Evolutionary conservation across 1,140 invertebrate species (phyloP).

Genomic region (Drosophila watanabei): DNA sequence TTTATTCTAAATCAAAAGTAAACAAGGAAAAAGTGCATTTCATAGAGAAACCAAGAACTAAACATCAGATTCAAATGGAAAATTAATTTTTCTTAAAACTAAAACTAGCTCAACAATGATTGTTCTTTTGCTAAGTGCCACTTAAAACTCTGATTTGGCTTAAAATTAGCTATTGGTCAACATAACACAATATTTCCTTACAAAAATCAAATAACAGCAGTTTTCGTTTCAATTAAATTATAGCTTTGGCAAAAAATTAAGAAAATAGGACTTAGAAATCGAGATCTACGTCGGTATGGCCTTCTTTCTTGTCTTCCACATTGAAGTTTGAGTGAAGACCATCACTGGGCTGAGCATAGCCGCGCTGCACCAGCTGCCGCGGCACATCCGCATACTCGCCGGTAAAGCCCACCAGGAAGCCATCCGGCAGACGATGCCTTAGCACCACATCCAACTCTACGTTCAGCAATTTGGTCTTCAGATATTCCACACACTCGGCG

Average conservation of each 20-base stretch:
- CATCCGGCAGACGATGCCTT: constrained; percentile 41
- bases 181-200: neutral
- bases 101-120: neutral
- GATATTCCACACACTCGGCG: constrained; percentile 50
- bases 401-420: constrained; percentile 31
- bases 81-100: neutral
- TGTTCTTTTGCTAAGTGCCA: neutral
- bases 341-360: constrained; percentile 29
- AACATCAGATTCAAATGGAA: neutral
- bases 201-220: constrained; percentile 1
- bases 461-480: constrained; percentile 57
- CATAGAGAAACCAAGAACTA: neutral
- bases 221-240: neutral
- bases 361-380: constrained; percentile 31
- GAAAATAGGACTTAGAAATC: neutral
- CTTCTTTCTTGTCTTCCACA: neutral
- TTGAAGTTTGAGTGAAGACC: neutral
- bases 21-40: neutral
- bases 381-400: constrained; percentile 10
- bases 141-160: neutral
- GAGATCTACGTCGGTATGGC: too few relatives aligned
- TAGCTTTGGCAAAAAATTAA: neutral
- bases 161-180: neutral
- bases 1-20: neutral
- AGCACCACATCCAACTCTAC: constrained; percentile 47